These are phyloP conservation scores for Rhincodon typus DNA, from an alignment of 2,797 vertebrate species.

Conservation along the genomic window DNA sequence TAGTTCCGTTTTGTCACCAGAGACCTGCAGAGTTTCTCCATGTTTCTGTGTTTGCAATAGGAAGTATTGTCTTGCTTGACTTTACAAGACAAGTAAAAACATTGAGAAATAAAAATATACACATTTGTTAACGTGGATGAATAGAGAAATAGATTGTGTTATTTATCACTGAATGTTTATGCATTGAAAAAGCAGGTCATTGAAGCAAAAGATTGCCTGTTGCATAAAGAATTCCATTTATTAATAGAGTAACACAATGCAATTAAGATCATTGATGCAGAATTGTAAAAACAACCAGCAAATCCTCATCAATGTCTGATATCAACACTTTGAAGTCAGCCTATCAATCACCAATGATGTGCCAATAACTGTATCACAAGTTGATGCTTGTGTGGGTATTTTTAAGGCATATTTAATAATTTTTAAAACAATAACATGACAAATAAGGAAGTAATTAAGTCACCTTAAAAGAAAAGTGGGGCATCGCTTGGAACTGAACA, in stretches of 20 bases:
- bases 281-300: background rate
- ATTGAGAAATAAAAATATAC: background rate
- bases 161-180: background rate
- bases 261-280: background rate
- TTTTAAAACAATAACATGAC: background rate
- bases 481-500: background rate
- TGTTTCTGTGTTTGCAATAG: no score
- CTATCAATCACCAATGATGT: background rate
- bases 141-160: background rate
- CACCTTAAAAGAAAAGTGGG: background rate
- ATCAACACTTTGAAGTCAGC: background rate
- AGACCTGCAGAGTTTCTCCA: no score
- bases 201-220: background rate
- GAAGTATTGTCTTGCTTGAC: background rate
- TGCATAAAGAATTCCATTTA: background rate
- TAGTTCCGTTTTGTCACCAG: no score
- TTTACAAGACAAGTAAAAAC: no score
- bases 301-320: background rate
- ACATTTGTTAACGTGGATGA: background rate
- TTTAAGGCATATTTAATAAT: background rate
- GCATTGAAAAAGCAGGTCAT: background rate
- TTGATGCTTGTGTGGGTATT: background rate
- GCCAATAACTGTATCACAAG: background rate
- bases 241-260: background rate
- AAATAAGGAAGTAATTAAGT: background rate